Evolutionary conservation across 2,797 vertebrate genomes (phyloP).

Genomic region (Triplophysa bombifrons): DNA sequence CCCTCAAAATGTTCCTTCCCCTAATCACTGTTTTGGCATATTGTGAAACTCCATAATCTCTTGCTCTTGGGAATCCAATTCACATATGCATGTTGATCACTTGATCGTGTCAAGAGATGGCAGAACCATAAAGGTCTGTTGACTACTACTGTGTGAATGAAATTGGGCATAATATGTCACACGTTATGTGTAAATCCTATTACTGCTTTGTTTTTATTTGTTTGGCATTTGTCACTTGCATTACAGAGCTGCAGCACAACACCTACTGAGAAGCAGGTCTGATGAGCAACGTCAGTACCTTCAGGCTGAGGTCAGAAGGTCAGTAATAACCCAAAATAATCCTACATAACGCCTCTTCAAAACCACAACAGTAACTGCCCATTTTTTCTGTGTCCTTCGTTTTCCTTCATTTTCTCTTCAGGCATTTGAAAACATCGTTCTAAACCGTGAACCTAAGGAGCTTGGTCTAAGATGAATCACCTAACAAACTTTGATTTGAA

Average conservation of each 20-base stretch:
- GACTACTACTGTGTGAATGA: not conserved
- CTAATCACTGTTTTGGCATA: conserved; percentile 36
- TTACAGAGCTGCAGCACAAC: not conserved
- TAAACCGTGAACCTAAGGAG: no score
- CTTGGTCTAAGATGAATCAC: no score
- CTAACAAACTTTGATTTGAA: no score
- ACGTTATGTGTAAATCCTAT: not conserved
- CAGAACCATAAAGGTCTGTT: not conserved
- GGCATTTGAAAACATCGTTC: no score
- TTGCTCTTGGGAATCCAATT: not conserved
- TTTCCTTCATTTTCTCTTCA: no score
- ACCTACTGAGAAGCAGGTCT: not conserved
- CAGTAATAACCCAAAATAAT: conserved; percentile 26
- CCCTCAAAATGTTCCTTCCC: conserved; percentile 7
- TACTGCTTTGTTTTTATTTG: no score
- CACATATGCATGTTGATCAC: conserved; percentile 9
- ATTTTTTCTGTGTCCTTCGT: no score
- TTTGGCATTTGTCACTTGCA: not conserved
- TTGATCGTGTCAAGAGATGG: not conserved
- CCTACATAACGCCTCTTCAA: not conserved
- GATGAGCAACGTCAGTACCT: not conserved
- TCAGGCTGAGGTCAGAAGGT: conserved; percentile 14
- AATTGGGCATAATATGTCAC: not conserved
- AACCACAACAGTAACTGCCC: no score
- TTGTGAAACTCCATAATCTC: conserved; percentile 28